phyloP scores from a whole-genome alignment of 2,888 invertebrate species.

The Callyntrura sp. region DNA sequence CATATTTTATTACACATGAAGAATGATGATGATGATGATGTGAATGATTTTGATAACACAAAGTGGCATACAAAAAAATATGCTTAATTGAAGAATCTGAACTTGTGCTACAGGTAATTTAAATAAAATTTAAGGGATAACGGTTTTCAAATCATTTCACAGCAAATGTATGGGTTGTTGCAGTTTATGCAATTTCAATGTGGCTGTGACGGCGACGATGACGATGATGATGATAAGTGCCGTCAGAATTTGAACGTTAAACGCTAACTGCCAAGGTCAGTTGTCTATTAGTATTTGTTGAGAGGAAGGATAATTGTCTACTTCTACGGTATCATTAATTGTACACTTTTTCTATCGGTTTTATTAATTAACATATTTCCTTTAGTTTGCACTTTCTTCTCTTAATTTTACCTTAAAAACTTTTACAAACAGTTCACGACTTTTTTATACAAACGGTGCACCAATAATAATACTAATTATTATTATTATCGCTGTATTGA shows the following conservation, averaged over 20 bases:
- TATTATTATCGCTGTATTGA: too few species aligned
- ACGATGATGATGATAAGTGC: too few species aligned
- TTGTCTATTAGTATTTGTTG: not conserved
- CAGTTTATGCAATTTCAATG: too few species aligned
- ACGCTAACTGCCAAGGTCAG: not conserved
- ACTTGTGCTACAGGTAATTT: constrained; percentile 34
- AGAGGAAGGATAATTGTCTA: not conserved
- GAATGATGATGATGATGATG: too few species aligned
- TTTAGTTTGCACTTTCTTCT: not conserved
- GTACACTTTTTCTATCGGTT: not conserved
- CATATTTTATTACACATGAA: too few species aligned
- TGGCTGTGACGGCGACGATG: too few species aligned
- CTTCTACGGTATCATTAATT: not conserved
- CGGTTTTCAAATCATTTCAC: constrained; percentile 31
- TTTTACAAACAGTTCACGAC: not conserved
- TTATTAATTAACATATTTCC: not conserved
- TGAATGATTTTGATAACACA: not conserved
- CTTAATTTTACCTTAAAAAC: not conserved
- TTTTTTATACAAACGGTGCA: not conserved
- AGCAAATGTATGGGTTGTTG: constrained; percentile 3
- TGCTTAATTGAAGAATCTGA: not conserved
- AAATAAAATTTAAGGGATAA: constrained; percentile 10
- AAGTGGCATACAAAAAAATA: not conserved
- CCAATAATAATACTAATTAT: too few species aligned
- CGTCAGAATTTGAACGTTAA: constrained; percentile 10